phyloP scores from a whole-genome alignment of 2,888 invertebrate species.

The Amorpha juglandis region DNA sequence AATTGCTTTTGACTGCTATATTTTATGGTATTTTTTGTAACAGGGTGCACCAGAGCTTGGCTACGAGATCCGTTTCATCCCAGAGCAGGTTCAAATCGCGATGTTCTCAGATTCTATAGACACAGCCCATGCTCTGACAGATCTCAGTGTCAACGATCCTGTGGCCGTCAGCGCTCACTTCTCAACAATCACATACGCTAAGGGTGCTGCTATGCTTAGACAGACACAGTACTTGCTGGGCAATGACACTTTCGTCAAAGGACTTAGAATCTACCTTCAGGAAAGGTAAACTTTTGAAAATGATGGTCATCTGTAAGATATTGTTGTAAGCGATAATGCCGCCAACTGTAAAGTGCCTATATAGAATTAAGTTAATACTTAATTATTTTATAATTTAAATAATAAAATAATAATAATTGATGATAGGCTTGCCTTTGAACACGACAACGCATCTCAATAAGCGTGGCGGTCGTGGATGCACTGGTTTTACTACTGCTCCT shows the following conservation, averaged over 20 bases:
- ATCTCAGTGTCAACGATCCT: constrained; percentile 81
- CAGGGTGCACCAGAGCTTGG: constrained; percentile 69
- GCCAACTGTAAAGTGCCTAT: no score
- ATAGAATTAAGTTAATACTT: no score
- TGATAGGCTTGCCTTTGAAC: no score
- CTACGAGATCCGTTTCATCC: constrained; percentile 83
- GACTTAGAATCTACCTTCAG: constrained; percentile 81
- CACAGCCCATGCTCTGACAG: constrained; percentile 84
- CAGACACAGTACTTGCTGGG: constrained; percentile 88
- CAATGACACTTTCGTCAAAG: constrained; percentile 73
- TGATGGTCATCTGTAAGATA: background rate
- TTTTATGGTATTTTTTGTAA: constrained; percentile 6
- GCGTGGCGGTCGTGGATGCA: no score
- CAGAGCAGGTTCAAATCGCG: constrained; percentile 87
- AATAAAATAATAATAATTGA: no score
- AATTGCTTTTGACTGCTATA: background rate
- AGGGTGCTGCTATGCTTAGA: constrained; percentile 86
- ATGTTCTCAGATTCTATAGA: constrained; percentile 84
- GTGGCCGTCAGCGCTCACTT: constrained; percentile 85
- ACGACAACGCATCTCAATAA: no score
- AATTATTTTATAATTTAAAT: no score
- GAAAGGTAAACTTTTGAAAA: constrained; percentile 62
- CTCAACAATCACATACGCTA: constrained; percentile 87
- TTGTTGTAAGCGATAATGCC: no score
- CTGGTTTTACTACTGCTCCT: no score